A percentile compares a stretch with the other conserved stretches of the same genome.
These are phyloP conservation scores for Rhamphomyia laevipes DNA, from an alignment of 2,888 invertebrate genomes.

Conservation along the genomic window DNA sequence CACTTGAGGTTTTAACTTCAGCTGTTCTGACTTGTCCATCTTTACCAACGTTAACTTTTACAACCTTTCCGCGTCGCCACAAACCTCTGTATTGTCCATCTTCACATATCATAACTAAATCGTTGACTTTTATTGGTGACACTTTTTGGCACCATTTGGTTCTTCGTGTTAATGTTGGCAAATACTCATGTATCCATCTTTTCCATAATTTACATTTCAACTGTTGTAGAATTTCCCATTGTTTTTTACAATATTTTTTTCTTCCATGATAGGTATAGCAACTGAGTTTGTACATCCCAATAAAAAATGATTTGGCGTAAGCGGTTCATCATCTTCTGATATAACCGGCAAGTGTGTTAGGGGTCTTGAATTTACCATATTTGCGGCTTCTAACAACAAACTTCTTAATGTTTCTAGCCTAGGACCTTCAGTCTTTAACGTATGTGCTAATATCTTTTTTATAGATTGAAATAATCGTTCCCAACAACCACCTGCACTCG, in stretches of 20 bases:
- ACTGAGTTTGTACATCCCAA: constrained; percentile 12
- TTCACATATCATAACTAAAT: constrained; percentile 15
- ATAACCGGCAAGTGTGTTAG: constrained; percentile 12
- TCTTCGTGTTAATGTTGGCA: constrained; percentile 12
- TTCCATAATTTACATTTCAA: constrained; percentile 9
- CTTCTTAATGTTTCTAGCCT: constrained; percentile 8
- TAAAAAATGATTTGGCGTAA: constrained; percentile 15
- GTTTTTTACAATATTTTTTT: constrained; percentile 7
- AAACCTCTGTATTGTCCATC: constrained; percentile 16
- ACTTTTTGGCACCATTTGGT: constrained; percentile 12
- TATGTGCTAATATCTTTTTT: constrained; percentile 9
- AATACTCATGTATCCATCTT: constrained; percentile 9
- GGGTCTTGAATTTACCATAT: constrained; percentile 12
- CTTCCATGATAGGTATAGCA: constrained; percentile 10
- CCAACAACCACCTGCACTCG: constrained; percentile 17
- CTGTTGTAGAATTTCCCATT: constrained; percentile 13
- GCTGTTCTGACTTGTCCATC: constrained; percentile 19
- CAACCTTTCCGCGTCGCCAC: constrained; percentile 15
- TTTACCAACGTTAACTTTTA: constrained; percentile 12
- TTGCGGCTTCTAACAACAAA: constrained; percentile 12
- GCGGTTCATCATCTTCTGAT: constrained; percentile 11
- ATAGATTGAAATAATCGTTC: constrained; percentile 13
- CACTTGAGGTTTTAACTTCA: constrained; percentile 16
- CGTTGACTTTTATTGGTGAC: constrained; percentile 7
- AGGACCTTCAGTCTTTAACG: constrained; percentile 10